phyloP scores from a whole-genome alignment of 2,797 vertebrate genomes.

The Catostomus latipinnis region DNA sequence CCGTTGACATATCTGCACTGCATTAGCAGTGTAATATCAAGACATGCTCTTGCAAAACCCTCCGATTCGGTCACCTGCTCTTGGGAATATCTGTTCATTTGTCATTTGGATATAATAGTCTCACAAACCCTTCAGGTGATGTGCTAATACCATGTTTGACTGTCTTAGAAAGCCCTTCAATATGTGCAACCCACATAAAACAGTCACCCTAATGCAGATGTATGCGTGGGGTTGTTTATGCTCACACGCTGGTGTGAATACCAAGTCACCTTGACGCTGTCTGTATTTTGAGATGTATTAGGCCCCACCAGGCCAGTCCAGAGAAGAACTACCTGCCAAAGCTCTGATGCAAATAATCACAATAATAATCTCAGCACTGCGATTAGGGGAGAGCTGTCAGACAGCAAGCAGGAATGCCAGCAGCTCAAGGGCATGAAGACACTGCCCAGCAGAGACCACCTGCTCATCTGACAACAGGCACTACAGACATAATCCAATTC shows the following conservation, averaged over 20 bases:
- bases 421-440: slow-evolving; percentile 42
- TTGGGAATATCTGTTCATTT: slow-evolving; percentile 25
- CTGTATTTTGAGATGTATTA: slow-evolving; percentile 26
- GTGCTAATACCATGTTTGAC: background rate
- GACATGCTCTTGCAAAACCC: slow-evolving; percentile 25
- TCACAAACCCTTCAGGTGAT: slow-evolving; percentile 22
- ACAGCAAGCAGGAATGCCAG: slow-evolving; percentile 34
- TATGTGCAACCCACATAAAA: background rate
- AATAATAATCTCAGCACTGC: slow-evolving; percentile 36
- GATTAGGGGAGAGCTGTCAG: slow-evolving; percentile 45
- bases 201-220: background rate
- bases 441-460: slow-evolving; percentile 38
- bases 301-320: background rate
- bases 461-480: slow-evolving; percentile 32
- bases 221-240: background rate
- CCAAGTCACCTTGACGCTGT: slow-evolving; percentile 30
- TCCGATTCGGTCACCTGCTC: slow-evolving; percentile 16
- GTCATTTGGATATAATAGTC: slow-evolving; percentile 5
- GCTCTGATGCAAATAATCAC: slow-evolving; percentile 44
- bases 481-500: slow-evolving; percentile 31
- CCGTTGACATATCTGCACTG: slow-evolving; percentile 20
- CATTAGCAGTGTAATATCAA: slow-evolving; percentile 22
- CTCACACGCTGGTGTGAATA: background rate
- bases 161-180: background rate
- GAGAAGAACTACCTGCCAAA: slow-evolving; percentile 38